Conservation (phyloP, 2,113 vertebrate genomes). For the Orcinus orca region DNA sequence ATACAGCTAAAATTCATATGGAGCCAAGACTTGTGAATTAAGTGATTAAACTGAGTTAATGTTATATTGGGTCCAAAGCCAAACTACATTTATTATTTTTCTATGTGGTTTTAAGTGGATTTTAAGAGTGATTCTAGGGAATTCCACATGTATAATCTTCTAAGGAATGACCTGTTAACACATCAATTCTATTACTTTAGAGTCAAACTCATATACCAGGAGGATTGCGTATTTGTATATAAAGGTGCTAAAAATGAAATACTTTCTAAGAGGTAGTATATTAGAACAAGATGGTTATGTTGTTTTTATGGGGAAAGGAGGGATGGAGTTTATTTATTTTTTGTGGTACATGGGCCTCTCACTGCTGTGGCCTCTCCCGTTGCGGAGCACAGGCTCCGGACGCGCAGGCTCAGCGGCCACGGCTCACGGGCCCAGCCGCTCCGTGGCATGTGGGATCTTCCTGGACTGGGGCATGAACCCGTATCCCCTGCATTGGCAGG, state of each 20-base stretch:
- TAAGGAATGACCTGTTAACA: background rate
- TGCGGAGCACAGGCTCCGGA: too few relatives aligned
- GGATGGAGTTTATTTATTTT: background rate
- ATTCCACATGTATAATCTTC: background rate
- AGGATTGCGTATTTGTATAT: background rate
- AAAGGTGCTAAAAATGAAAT: constrained; percentile 33
- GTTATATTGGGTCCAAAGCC: background rate
- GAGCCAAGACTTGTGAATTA: constrained; percentile 14
- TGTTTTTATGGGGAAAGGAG: background rate
- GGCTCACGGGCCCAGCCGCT: too few relatives aligned
- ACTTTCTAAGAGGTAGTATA: background rate
- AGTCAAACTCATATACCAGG: background rate
- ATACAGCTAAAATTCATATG: constrained; percentile 38
- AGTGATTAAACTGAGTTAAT: constrained; percentile 39
- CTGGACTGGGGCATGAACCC: too few relatives aligned
- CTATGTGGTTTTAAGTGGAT: background rate
- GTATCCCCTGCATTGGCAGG: too few relatives aligned
- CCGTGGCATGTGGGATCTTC: too few relatives aligned
- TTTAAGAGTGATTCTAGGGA: constrained; percentile 21
- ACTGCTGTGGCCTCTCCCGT: too few relatives aligned
- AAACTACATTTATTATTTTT: constrained; percentile 31
- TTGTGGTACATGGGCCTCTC: too few relatives aligned
- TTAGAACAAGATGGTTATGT: constrained; percentile 6
- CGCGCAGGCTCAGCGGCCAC: too few relatives aligned
- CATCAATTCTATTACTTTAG: background rate